A percentile compares a stretch with the other conserved stretches of the same genome.
phyloP scores from a whole-genome alignment of 2,113 vertebrate genomes.

The Turdus rufiventris region DNA sequence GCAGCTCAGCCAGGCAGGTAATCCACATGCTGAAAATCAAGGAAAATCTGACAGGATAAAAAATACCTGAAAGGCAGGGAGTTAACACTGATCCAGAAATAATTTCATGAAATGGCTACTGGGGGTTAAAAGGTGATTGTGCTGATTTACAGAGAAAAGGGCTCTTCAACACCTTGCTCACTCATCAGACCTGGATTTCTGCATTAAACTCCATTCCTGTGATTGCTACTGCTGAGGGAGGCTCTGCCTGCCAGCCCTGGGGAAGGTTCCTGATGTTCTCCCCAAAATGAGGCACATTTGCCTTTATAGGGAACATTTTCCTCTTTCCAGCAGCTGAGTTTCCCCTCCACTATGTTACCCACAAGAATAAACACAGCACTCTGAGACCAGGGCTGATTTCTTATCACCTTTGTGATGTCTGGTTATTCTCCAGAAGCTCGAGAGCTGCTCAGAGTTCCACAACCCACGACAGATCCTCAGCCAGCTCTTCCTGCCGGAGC shows the following conservation, averaged over 20 bases:
- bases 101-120: background rate
- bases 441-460: background rate
- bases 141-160: background rate
- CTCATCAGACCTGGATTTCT: background rate
- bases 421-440: background rate
- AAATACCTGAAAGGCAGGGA: background rate
- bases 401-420: background rate
- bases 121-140: background rate
- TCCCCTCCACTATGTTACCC: background rate
- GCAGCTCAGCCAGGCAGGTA: background rate
- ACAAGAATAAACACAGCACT: background rate
- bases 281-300: background rate
- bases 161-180: background rate
- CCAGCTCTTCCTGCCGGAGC: background rate
- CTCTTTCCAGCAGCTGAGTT: background rate
- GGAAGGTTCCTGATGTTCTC: background rate
- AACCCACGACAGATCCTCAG: rapidly evolving
- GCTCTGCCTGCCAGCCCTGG: background rate
- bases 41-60: background rate
- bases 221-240: background rate
- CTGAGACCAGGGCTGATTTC: background rate
- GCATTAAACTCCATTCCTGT: rapidly evolving
- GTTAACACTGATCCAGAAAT: background rate
- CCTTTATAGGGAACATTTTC: rapidly evolving
- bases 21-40: background rate